These are phyloP conservation scores for Ptychoptera contaminata DNA, from an alignment of 2,888 invertebrate genomes.

Conservation along the genomic window DNA sequence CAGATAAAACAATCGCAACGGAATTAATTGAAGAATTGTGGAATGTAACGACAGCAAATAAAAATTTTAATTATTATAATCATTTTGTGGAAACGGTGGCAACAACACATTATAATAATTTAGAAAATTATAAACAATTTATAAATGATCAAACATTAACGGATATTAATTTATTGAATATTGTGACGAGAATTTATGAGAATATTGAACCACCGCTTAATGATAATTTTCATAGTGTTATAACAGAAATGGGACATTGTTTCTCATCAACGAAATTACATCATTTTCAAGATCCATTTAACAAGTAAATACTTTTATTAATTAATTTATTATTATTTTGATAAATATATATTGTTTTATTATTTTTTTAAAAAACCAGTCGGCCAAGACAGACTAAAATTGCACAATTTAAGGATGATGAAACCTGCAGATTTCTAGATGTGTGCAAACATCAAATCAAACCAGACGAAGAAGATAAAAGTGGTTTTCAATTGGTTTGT, in stretches of 20 bases:
- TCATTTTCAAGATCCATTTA: conserved; percentile 18
- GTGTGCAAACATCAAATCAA: too few relatives aligned
- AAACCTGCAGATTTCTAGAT: too few relatives aligned
- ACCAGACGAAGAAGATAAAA: too few relatives aligned
- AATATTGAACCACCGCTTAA: conserved; percentile 1
- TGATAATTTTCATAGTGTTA: conserved; percentile 15
- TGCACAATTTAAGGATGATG: too few relatives aligned
- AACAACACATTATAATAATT: conserved; percentile 15
- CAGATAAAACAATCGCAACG: conserved; percentile 20
- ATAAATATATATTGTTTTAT: background rate
- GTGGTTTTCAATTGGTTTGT: too few relatives aligned
- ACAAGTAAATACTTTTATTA: background rate
- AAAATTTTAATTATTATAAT: conserved; percentile 16
- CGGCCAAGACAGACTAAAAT: too few relatives aligned
- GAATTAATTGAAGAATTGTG: conserved; percentile 16
- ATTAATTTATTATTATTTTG: background rate
- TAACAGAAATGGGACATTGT: conserved; percentile 25
- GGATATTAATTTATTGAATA: conserved; percentile 15
- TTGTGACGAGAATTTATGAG: conserved; percentile 9
- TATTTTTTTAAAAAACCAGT: too few relatives aligned
- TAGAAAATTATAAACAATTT: conserved; percentile 16
- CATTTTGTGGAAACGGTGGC: conserved; percentile 17
- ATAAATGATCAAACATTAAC: conserved; percentile 17
- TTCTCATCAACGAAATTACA: conserved; percentile 18
- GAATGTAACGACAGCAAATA: conserved; percentile 3